A percentile compares a stretch with the other conserved stretches of the same genome.
These are phyloP conservation scores for Caracal caracal DNA, from an alignment of 2,113 vertebrate species.

Conservation along the genomic window DNA sequence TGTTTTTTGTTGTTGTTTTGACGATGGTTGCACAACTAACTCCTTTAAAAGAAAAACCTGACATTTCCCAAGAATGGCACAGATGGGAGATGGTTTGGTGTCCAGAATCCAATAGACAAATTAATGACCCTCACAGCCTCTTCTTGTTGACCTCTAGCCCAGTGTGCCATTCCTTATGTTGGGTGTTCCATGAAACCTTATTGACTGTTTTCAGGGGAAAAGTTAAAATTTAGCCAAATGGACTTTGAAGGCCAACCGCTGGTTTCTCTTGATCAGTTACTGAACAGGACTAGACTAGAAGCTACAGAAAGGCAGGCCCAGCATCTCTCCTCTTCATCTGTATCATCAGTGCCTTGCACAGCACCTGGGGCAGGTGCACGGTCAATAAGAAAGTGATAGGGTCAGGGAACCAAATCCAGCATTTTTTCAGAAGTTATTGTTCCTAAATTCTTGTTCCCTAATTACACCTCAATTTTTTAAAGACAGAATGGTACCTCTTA, in stretches of 20 bases:
- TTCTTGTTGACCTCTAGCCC: not conserved
- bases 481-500: not conserved
- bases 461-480: constrained; percentile 5
- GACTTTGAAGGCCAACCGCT: constrained; percentile 13
- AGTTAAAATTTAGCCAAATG: constrained; percentile 61
- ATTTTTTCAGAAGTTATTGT: constrained; percentile 49
- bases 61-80: constrained; percentile 11
- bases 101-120: not conserved
- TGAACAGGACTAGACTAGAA: not conserved
- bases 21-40: not conserved
- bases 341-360: not conserved
- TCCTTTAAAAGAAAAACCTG: constrained; percentile 40
- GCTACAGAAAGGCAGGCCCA: not conserved
- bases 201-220: constrained; percentile 14
- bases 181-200: not conserved
- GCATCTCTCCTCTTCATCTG: not conserved
- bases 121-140: not conserved
- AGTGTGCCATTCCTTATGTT: not conserved
- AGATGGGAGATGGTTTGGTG: not conserved
- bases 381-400: not conserved
- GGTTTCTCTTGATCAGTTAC: constrained; percentile 25
- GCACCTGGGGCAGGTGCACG: not conserved
- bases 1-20: constrained; percentile 29
- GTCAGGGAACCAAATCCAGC: not conserved
- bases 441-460: constrained; percentile 23